A percentile compares a stretch with the other conserved stretches of the same genome.
These are phyloP conservation scores for Halictus ligatus DNA, from an alignment of 2,888 invertebrate genomes.

Conservation along the genomic window DNA sequence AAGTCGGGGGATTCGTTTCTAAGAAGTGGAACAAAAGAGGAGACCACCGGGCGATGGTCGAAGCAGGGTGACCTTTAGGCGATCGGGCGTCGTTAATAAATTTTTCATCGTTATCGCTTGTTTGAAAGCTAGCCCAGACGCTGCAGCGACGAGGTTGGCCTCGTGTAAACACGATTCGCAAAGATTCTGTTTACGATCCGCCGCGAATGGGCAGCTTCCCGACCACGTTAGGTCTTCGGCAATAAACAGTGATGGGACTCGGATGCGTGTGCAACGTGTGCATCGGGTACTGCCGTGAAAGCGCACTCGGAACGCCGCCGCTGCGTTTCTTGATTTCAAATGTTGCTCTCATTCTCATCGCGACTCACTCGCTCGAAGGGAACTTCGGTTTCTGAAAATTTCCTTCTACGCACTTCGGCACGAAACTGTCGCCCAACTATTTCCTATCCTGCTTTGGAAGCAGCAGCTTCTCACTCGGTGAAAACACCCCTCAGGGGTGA, in stretches of 20 bases:
- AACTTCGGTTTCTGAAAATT: not conserved
- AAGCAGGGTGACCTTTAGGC: not conserved
- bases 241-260: constrained; percentile 5
- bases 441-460: not conserved
- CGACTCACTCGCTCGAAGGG: not conserved
- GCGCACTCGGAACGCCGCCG: not conserved
- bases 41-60: not conserved
- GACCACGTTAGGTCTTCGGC: not conserved
- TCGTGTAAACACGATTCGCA: constrained; percentile 11
- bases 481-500: not conserved
- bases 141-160: not conserved
- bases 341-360: not conserved
- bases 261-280: not conserved
- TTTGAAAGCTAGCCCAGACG: not conserved
- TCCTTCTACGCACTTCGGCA: not conserved
- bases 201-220: not conserved
- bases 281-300: not conserved
- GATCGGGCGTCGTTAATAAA: not conserved
- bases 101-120: constrained; percentile 5
- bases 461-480: not conserved
- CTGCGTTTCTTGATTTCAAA: not conserved
- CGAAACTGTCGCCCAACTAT: not conserved
- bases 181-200: not conserved
- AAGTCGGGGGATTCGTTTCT: not conserved
- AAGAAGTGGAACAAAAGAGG: constrained; percentile 8